These are phyloP conservation scores for Lacerta agilis DNA, from an alignment of 2,797 vertebrate genomes.

Conservation along the genomic window DNA sequence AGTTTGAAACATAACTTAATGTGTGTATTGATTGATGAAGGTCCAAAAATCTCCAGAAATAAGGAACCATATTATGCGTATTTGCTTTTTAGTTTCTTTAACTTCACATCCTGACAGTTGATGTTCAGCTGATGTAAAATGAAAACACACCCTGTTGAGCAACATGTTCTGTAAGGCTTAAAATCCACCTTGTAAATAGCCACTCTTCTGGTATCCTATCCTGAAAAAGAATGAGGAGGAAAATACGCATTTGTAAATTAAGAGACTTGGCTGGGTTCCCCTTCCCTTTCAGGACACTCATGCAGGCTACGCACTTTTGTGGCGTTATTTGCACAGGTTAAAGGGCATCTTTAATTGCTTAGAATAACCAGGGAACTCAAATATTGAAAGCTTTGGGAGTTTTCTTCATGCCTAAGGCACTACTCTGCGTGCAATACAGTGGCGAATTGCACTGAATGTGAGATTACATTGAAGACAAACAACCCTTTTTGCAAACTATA, in stretches of 20 bases:
- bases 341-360: background rate
- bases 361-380: background rate
- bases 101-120: background rate
- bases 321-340: fast-evolving
- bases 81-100: background rate
- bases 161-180: background rate
- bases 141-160: background rate
- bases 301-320: background rate
- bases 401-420: background rate
- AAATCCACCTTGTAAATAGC: background rate
- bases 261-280: background rate
- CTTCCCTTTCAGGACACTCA: background rate
- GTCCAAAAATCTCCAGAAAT: background rate
- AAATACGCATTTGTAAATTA: background rate
- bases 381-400: background rate
- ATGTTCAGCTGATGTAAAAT: background rate
- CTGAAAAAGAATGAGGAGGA: background rate
- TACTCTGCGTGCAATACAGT: background rate
- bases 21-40: background rate
- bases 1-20: background rate
- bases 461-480: background rate
- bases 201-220: background rate
- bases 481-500: background rate
- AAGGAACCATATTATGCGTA: background rate
- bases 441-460: background rate